phyloP scores from a whole-genome alignment of 2,888 invertebrate species.

The Macropis europaea region DNA sequence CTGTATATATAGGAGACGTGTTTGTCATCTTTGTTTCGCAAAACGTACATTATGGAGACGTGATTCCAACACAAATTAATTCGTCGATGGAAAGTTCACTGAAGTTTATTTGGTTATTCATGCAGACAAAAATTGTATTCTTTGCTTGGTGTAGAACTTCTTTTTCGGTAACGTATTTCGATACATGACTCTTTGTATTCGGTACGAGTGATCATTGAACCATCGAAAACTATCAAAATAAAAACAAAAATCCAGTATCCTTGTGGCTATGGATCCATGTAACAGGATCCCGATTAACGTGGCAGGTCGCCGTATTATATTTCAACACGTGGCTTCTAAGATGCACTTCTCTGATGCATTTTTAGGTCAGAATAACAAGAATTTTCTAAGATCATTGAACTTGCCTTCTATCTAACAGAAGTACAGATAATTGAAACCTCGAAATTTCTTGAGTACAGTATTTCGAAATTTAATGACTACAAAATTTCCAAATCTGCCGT shows the following conservation, averaged over 20 bases:
- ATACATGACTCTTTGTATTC: not conserved
- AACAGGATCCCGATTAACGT: slow-evolving; percentile 12
- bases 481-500: not conserved
- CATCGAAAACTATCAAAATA: not conserved
- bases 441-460: not conserved
- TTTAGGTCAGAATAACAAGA: no score
- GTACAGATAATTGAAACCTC: no score
- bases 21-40: no score
- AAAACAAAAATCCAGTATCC: not conserved
- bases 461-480: not conserved
- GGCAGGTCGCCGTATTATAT: slow-evolving; percentile 22
- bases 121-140: not conserved
- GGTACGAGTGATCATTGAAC: not conserved
- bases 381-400: no score
- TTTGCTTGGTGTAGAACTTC: not conserved
- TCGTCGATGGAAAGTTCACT: no score
- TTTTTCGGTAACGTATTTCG: no score
- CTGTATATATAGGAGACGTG: no score
- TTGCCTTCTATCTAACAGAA: no score
- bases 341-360: no score
- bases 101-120: no score
- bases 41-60: no score
- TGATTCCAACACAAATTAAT: no score
- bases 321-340: slow-evolving; percentile 10
- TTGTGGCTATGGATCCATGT: slow-evolving; percentile 4